Percentiles rank a stretch among this genome's conserved stretches.
These are phyloP conservation scores for Apocheima hispidaria DNA, from an alignment of 2,888 invertebrate species.

Conservation along the genomic window DNA sequence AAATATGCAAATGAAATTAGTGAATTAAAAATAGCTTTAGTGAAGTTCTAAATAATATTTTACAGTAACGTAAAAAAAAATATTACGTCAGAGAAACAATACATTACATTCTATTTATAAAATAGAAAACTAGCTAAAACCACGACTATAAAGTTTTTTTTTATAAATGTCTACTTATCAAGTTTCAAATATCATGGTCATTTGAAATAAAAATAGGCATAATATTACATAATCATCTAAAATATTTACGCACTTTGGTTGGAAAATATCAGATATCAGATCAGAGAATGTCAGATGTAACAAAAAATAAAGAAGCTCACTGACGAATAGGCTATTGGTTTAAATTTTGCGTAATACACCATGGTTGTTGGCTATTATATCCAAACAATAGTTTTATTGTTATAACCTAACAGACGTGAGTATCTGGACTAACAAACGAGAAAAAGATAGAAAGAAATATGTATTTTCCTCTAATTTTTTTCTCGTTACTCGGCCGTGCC, in stretches of 20 bases:
- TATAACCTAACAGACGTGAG: not conserved
- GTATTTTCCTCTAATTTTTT: too few species aligned
- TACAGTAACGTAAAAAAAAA: too few species aligned
- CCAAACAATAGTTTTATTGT: conserved; percentile 33
- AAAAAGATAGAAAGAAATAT: too few species aligned
- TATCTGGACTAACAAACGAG: too few species aligned
- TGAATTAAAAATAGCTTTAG: not conserved
- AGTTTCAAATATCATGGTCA: not conserved
- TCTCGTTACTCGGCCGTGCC: too few species aligned
- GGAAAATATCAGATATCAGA: too few species aligned
- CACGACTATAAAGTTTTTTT: too few species aligned
- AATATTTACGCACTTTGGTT: not conserved
- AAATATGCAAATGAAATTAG: not conserved
- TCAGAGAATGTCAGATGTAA: not conserved
- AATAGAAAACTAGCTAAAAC: too few species aligned
- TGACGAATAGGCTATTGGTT: conserved; percentile 10
- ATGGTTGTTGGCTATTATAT: conserved; percentile 18
- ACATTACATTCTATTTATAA: too few species aligned
- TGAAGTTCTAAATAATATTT: too few species aligned
- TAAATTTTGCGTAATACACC: conserved; percentile 24
- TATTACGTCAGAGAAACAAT: too few species aligned
- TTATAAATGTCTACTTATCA: not conserved
- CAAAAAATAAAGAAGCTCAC: not conserved
- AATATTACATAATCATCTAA: not conserved
- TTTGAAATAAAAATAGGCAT: not conserved